These are phyloP conservation scores for Trachemys scripta DNA, from an alignment of 2,113 vertebrate species.

Conservation along the genomic window DNA sequence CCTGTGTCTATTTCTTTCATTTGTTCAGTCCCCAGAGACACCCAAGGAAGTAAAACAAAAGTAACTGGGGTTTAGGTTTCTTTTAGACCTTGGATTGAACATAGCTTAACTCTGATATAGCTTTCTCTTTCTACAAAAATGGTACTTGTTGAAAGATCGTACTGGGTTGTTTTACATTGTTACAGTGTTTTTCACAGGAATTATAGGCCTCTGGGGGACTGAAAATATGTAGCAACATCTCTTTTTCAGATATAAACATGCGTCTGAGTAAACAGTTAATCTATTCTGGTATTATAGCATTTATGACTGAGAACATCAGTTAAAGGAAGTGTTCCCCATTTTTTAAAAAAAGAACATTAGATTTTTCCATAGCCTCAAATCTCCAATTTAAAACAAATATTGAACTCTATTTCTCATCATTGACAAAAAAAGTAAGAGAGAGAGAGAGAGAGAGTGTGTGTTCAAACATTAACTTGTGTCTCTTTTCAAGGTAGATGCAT, in stretches of 20 bases:
- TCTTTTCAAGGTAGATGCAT: not conserved
- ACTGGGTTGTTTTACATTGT: conserved; percentile 17
- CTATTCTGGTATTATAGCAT: conserved; percentile 37
- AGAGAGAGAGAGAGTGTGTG: not conserved
- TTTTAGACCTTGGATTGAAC: not conserved
- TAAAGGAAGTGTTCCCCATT: conserved; percentile 35
- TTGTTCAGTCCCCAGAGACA: not conserved
- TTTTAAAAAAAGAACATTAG: not conserved
- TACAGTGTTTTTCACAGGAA: conserved; percentile 46
- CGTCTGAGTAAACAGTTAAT: conserved; percentile 58
- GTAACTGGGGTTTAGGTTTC: not conserved
- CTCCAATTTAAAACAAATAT: not conserved
- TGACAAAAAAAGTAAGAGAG: not conserved
- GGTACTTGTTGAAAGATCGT: not conserved
- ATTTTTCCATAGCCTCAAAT: not conserved
- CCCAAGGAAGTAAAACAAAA: conserved; percentile 11
- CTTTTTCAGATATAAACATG: conserved; percentile 56
- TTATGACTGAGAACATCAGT: conserved; percentile 25
- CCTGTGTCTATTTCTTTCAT: not conserved
- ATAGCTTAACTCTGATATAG: not conserved
- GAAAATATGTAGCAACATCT: conserved; percentile 46
- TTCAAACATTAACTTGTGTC: not conserved
- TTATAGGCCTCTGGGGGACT: conserved; percentile 50
- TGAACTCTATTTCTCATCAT: not conserved
- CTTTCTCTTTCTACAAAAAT: not conserved